Evolutionary conservation across 2,113 vertebrate genomes (phyloP).

Genomic region (Dasyprocta punctata): DNA sequence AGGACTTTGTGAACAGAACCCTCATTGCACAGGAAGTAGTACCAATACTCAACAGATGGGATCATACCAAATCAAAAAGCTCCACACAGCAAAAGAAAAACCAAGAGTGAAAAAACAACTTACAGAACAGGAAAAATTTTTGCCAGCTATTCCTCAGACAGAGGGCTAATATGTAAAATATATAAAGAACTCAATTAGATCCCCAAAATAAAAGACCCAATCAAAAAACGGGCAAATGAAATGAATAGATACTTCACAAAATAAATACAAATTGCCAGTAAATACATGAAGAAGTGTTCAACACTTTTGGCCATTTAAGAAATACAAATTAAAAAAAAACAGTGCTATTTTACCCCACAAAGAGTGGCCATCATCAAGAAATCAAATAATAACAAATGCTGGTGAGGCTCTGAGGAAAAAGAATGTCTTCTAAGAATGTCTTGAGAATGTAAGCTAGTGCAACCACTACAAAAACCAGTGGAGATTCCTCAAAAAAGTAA

Average conservation of each 20-base stretch:
- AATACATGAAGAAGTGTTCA: not conserved
- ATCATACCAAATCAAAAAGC: not conserved
- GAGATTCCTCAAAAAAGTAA: not conserved
- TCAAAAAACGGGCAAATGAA: not conserved
- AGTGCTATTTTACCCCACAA: not conserved
- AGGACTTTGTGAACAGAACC: not conserved
- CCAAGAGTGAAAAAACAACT: not conserved
- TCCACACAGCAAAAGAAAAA: not conserved
- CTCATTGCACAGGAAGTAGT: not conserved
- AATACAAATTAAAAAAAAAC: not conserved
- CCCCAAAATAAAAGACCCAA: not conserved
- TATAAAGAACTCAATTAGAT: not conserved
- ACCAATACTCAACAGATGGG: not conserved
- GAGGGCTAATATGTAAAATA: not conserved
- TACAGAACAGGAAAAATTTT: not conserved
- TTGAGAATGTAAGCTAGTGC: not conserved
- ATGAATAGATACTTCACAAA: not conserved
- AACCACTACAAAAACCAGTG: not conserved
- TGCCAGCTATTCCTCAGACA: not conserved
- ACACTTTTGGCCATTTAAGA: not conserved
- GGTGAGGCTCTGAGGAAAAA: not conserved
- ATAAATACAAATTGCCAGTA: not conserved
- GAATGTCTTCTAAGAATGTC: not conserved
- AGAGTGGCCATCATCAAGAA: not conserved
- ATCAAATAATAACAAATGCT: not conserved